Base-by-base conservation (phyloP, 2,797 vertebrate genomes). In the Hemitrygon akajei region DNA sequence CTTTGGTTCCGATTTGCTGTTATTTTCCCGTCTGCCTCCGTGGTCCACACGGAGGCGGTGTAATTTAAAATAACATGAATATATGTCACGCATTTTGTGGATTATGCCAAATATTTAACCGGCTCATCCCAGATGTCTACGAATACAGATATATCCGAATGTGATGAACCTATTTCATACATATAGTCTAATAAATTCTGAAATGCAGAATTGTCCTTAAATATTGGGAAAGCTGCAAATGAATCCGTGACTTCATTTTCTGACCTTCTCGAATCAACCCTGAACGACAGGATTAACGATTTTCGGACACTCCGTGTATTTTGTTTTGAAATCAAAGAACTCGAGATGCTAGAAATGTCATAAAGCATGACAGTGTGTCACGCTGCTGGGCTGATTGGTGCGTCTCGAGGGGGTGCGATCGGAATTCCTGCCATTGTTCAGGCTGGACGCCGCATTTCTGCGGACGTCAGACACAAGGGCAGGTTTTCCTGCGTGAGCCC, bases 391-490 rank as follows among this genome's bases (percentile, higher is more conserved):
- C 30, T 40, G 16, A 11, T 1, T 6, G 12, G 11, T 60, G 56
- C 27, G 82, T 12, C 14, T 11, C 47, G 16, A 86, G 69, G 60
- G 34, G 16, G n/a, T 34, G 63, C 86, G 86, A 22, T 22, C 63
- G 86, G 60, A 89, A 69, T 89, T 89, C 60, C 86, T 66, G 7
- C 86, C 56, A 89, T 89, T 89, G 63, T 89, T 69, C 34, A 69
- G 63, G 4, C 86, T 89, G 60, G 18, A 69, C 60, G n/a, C n/a
- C 89, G 30, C 86, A 1, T 58, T 22, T 9, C 20, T 3, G 4
- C 0, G 37, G 18, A 30, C 71, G 71, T 75, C 20, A 75, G 27
- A 75, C 71, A 73, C 6, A 22, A 20, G 37, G 79, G 18, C 34
- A 81, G 79, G 25, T 25, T 25, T 25, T 5, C 63, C 73, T 75